A percentile compares a stretch with the other conserved stretches of the same genome.
phyloP scores from a whole-genome alignment of 2,797 vertebrate species.

The Philypnodon macrostomus region DNA sequence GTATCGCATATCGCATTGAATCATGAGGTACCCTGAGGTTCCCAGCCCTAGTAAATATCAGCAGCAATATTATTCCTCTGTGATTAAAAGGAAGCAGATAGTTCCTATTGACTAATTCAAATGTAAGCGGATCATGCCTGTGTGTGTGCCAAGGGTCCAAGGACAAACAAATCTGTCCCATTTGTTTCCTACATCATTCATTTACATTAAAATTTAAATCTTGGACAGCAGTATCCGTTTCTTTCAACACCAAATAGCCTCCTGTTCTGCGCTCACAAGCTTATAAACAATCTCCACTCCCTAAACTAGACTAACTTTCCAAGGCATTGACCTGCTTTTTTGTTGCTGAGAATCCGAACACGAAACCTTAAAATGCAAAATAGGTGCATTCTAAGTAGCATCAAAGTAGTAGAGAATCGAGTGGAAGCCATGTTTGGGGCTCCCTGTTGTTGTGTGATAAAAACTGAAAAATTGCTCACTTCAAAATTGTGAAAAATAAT shows the following conservation, averaged over 20 bases:
- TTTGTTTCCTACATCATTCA: slow-evolving; percentile 78
- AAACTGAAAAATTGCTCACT: slow-evolving; percentile 20
- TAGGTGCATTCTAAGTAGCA: slow-evolving; percentile 8
- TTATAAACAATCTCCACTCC: slow-evolving; percentile 20
- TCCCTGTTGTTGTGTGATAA: slow-evolving; percentile 3
- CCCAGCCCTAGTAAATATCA: too few species aligned
- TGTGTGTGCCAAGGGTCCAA: slow-evolving; percentile 40
- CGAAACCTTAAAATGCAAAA: neutral
- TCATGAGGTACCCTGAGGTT: too few species aligned
- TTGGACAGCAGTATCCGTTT: slow-evolving; percentile 56
- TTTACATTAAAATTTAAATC: slow-evolving; percentile 76
- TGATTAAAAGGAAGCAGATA: slow-evolving; percentile 18
- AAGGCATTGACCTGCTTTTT: neutral
- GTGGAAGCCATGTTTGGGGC: neutral
- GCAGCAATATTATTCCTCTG: too few species aligned
- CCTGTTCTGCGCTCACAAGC: slow-evolving; percentile 37
- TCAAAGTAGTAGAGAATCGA: neutral
- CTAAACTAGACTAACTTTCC: slow-evolving; percentile 1
- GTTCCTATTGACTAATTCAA: slow-evolving; percentile 67
- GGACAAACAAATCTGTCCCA: slow-evolving; percentile 75
- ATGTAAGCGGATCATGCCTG: slow-evolving; percentile 49
- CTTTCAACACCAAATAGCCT: slow-evolving; percentile 46
- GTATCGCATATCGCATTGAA: too few species aligned
- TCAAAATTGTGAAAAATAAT: slow-evolving; percentile 39
- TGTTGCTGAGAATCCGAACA: too few species aligned